Base-by-base conservation (phyloP, 2,888 invertebrate species). In the Hypomecis punctinalis region DNA sequence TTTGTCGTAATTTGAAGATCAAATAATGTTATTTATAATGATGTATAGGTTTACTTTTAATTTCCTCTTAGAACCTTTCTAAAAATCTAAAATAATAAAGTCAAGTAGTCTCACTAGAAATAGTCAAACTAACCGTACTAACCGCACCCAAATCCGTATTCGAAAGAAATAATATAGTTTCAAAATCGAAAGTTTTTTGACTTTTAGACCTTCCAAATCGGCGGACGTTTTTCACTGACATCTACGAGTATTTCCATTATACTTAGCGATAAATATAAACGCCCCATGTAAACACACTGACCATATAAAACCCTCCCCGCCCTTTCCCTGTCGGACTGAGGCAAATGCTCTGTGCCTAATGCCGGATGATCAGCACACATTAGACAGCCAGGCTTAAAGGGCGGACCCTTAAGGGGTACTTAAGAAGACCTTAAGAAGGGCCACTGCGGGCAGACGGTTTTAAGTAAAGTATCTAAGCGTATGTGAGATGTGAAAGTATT, bases 291-390 rank as follows among this genome's bases (percentile, higher is more conserved):
- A 33, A 7, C 53, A 39, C 46, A 36, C 49, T 45, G 60, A 47
- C 55, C 56, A 40, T 51, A 59, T 60, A 68, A 60, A 64, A 54
- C 48, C 57, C 45, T 36, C 70, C 71, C 76, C 82, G 79, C 84
- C 84, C 77, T 74, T 81, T 81, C 76, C 77, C 61, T 85, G 83
- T 84, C 77, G 73, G 58, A 65, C 43, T 49, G 53, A 45, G 46
- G 54, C 54, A 62, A 62, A 70, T 68, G 73, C 70, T 69, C 78
- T 74, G 73, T 70, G 74, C 81, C 81, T 83, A 83, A 83, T 76
- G 70, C 70, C 75, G 80, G 78, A 81, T 83, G 81, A 85, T 84
- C 84, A 82, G 78, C 77, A 71, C 76, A 76, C 81, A 80, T 81
- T 78, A 78, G 76, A 70, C 63, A 69, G 71, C 43, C 64, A 53